A percentile compares a stretch with the other conserved stretches of the same genome.
These are phyloP conservation scores for Indri indri DNA, from an alignment of 2,113 vertebrate genomes.

Conservation along the genomic window DNA sequence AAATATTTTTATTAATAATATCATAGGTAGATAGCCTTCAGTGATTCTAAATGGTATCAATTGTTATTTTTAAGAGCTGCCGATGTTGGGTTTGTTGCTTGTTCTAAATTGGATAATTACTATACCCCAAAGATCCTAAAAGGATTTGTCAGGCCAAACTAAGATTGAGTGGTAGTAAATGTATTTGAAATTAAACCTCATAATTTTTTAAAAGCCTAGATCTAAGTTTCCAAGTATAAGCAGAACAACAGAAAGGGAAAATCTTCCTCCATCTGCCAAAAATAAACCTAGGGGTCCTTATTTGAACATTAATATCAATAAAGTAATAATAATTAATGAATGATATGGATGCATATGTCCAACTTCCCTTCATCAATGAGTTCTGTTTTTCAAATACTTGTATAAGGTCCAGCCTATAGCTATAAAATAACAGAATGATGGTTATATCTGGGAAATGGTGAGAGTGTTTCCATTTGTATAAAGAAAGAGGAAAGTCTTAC, in stretches of 20 bases:
- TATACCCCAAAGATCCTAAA: constrained; percentile 46
- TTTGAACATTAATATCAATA: constrained; percentile 22
- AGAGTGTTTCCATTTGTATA: constrained; percentile 43
- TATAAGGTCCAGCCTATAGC: background rate
- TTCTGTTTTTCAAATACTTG: constrained; percentile 34
- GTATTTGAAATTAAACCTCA: constrained; percentile 74
- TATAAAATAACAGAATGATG: constrained; percentile 42
- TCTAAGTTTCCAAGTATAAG: constrained; percentile 40
- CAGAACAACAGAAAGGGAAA: background rate
- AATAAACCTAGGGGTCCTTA: background rate
- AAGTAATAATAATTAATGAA: background rate
- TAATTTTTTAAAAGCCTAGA: constrained; percentile 56
- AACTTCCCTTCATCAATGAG: background rate
- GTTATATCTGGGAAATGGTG: constrained; percentile 40
- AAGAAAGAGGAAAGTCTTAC: constrained; percentile 59
- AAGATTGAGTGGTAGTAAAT: constrained; percentile 65
- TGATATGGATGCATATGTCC: background rate
- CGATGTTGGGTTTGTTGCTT: constrained; percentile 47
- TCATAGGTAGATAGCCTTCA: constrained; percentile 28
- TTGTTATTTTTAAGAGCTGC: constrained; percentile 42
- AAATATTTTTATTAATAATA: constrained; percentile 26
- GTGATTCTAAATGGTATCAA: constrained; percentile 64
- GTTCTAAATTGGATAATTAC: constrained; percentile 72
- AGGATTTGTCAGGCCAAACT: constrained; percentile 57
- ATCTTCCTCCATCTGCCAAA: background rate